Conservation (phyloP, 2,888 invertebrate genomes). For the Sipha maydis region DNA sequence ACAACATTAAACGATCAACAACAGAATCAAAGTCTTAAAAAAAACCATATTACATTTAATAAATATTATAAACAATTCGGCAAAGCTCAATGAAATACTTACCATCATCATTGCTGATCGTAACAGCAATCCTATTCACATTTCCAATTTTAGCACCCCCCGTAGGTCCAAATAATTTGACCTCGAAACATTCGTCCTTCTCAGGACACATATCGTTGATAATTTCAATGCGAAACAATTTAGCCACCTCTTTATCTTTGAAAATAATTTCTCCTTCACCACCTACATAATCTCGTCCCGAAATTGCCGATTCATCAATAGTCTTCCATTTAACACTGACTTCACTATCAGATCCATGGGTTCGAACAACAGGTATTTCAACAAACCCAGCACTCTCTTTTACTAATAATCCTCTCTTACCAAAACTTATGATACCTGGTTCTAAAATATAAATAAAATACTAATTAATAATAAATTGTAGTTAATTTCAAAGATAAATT, state of each 20-base stretch:
- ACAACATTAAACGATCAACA: slow-evolving; percentile 70
- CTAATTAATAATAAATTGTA: neutral
- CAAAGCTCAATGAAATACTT: slow-evolving; percentile 39
- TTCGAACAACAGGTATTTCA: slow-evolving; percentile 69
- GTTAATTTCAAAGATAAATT: neutral
- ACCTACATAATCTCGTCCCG: slow-evolving; percentile 70
- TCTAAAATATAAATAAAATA: slow-evolving; percentile 67
- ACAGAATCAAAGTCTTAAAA: slow-evolving; percentile 71
- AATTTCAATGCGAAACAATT: slow-evolving; percentile 70
- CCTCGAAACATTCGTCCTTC: slow-evolving; percentile 73
- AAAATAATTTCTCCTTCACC: slow-evolving; percentile 70
- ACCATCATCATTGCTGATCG: slow-evolving; percentile 72
- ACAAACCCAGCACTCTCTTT: slow-evolving; percentile 71
- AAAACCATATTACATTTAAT: slow-evolving; percentile 11
- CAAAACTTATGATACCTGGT: slow-evolving; percentile 71
- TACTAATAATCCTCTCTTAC: slow-evolving; percentile 71
- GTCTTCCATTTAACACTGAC: slow-evolving; percentile 71
- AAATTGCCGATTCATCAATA: slow-evolving; percentile 71
- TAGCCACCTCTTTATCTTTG: slow-evolving; percentile 68
- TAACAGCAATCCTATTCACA: slow-evolving; percentile 69
- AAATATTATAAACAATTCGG: neutral
- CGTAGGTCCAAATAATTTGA: slow-evolving; percentile 69
- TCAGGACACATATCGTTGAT: slow-evolving; percentile 72
- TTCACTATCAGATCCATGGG: slow-evolving; percentile 71
- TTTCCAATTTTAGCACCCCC: slow-evolving; percentile 70